These are phyloP conservation scores for Urophycis tenuis DNA, from an alignment of 2,797 vertebrate species.

Conservation along the genomic window DNA sequence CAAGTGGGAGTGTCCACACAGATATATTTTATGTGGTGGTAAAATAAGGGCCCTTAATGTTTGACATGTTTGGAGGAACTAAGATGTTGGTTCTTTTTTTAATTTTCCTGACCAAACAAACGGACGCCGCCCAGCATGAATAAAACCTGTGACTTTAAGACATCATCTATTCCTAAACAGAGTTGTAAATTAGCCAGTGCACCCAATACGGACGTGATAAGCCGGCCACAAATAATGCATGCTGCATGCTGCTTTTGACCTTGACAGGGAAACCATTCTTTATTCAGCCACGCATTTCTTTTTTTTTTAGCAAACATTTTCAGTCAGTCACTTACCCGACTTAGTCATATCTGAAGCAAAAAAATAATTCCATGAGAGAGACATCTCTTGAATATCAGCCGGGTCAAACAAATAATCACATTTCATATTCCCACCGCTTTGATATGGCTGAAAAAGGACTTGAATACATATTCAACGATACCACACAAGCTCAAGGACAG, in stretches of 20 bases:
- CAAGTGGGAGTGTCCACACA: neutral
- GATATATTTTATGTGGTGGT: neutral
- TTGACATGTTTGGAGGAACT: neutral
- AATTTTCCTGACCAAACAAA: neutral
- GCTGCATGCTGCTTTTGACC: slow-evolving; percentile 10
- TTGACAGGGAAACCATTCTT: neutral
- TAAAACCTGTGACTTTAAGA: slow-evolving; percentile 14
- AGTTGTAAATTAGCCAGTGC: slow-evolving; percentile 20
- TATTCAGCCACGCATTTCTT: neutral
- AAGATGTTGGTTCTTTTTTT: too few species aligned
- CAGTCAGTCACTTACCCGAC: neutral
- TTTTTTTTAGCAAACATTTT: slow-evolving; percentile 1
- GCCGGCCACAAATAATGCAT: slow-evolving; percentile 28
- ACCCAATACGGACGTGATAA: slow-evolving; percentile 29
- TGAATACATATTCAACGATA: neutral
- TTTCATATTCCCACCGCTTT: neutral
- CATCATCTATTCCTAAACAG: slow-evolving; percentile 32
- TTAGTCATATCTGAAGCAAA: neutral
- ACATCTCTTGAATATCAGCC: neutral
- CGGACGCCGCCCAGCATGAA: slow-evolving; percentile 1
- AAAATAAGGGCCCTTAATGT: neutral
- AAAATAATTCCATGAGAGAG: neutral
- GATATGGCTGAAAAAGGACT: neutral
- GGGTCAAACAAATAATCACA: neutral
- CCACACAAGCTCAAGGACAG: neutral